Evolutionary conservation across 2,113 vertebrate genomes (phyloP).

Genomic region (Pomatostomus ruficeps): DNA sequence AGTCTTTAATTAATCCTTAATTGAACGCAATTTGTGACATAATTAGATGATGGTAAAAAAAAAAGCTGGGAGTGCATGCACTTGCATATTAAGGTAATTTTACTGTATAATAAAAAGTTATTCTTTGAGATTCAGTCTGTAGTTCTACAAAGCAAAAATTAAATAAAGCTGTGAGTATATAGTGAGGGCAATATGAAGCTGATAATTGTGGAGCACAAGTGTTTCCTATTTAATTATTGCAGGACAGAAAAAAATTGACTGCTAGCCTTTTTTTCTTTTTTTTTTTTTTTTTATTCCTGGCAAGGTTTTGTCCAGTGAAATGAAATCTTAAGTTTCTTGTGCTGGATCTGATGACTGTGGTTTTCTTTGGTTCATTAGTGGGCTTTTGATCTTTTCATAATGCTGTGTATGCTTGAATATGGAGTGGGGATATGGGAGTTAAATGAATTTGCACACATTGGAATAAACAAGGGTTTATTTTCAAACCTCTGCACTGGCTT

Average conservation of each 20-base stretch:
- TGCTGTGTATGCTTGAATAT: neutral
- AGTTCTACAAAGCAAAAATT: neutral
- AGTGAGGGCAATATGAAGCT: neutral
- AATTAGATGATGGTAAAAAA: neutral
- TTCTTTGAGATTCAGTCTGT: neutral
- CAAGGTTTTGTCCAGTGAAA: conserved; percentile 24
- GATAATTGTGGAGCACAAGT: neutral
- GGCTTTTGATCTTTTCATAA: neutral
- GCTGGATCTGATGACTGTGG: neutral
- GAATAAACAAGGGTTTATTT: neutral
- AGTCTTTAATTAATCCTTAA: neutral
- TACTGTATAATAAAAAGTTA: neutral
- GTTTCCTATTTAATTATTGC: neutral
- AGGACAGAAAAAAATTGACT: neutral
- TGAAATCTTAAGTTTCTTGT: conserved; percentile 19
- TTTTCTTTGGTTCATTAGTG: neutral
- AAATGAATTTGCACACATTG: neutral
- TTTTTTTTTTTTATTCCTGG: neutral
- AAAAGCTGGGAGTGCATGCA: neutral
- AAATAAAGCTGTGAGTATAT: neutral
- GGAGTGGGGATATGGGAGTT: rapidly evolving
- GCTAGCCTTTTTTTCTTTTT: neutral
- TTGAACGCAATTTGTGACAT: neutral
- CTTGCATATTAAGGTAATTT: neutral
- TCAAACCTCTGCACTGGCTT: neutral